phyloP scores from a whole-genome alignment of 53 echinoderm and acorn worm genomes.

The Holothuria scabra region DNA sequence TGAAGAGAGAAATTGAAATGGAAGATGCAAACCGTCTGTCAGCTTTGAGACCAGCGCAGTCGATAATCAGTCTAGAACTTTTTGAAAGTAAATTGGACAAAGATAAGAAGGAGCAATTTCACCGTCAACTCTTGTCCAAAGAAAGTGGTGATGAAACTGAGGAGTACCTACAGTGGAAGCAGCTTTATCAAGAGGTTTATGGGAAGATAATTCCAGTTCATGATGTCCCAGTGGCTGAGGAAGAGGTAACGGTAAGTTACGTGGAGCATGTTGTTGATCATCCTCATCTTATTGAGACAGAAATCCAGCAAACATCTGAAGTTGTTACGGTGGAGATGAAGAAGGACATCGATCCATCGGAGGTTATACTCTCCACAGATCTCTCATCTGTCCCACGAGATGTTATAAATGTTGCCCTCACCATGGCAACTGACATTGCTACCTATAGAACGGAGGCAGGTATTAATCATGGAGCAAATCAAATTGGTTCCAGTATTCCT shows the following conservation, averaged over 20 bases:
- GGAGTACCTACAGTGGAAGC: conserved; percentile 58
- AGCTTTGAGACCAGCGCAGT: conserved; percentile 31
- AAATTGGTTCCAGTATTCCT: not conserved
- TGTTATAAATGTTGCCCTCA: conserved; percentile 40
- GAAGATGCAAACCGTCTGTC: conserved; percentile 33
- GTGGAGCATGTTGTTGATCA: conserved; percentile 39
- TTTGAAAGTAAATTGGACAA: conserved; percentile 56
- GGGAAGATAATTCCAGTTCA: conserved; percentile 34
- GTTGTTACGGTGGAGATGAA: conserved; percentile 31
- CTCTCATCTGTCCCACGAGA: conserved; percentile 33
- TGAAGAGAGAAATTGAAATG: conserved; percentile 6
- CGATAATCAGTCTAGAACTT: conserved; percentile 49
- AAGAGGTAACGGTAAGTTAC: conserved; percentile 44
- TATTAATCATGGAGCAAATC: not conserved
- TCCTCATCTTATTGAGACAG: conserved; percentile 18
- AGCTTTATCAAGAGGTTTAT: conserved; percentile 59
- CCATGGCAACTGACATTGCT: conserved; percentile 43
- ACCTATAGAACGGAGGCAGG: conserved; percentile 23
- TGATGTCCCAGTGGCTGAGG: conserved; percentile 29
- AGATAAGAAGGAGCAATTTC: conserved; percentile 53
- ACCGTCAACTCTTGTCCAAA: conserved; percentile 50
- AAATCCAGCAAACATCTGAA: conserved; percentile 1
- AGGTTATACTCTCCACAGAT: conserved; percentile 9
- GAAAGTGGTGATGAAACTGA: conserved; percentile 52
- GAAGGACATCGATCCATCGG: conserved; percentile 22